Evolutionary conservation across 2,888 invertebrate species (phyloP).

Genomic region (Pheosia gnoma): DNA sequence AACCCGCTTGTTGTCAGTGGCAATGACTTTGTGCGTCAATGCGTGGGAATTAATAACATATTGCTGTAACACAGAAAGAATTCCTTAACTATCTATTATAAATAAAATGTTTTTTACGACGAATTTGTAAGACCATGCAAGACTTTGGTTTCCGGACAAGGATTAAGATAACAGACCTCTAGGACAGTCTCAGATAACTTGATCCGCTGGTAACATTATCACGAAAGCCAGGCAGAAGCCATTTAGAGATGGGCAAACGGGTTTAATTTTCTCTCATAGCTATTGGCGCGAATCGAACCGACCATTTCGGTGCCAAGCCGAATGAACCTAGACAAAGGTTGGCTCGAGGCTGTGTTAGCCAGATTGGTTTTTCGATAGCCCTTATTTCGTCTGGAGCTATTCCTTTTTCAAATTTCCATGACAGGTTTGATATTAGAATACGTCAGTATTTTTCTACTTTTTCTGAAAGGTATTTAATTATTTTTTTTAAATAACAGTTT

Average conservation of each 20-base stretch:
- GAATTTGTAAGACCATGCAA: no score
- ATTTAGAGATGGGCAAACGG: constrained; percentile 2
- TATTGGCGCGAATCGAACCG: background rate
- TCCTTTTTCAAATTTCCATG: background rate
- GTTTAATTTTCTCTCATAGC: constrained; percentile 3
- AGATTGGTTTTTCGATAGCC: constrained; percentile 6
- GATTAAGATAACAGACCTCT: background rate
- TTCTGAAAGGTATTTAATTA: no score
- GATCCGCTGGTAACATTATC: background rate
- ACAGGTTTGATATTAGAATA: background rate
- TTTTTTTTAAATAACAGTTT: no score
- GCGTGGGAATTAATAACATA: no score
- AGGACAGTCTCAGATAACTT: background rate
- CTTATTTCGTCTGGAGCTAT: background rate
- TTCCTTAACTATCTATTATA: no score
- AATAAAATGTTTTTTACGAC: no score
- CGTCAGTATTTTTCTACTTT: no score
- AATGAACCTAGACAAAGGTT: background rate
- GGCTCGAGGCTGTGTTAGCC: background rate
- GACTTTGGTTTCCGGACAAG: no score
- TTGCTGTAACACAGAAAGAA: no score
- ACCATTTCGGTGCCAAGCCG: background rate
- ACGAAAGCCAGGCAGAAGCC: background rate
- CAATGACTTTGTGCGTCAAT: no score
- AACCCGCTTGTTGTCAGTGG: no score